Conservation (phyloP, 2,797 vertebrate genomes). For the Dryobates pubescens region DNA sequence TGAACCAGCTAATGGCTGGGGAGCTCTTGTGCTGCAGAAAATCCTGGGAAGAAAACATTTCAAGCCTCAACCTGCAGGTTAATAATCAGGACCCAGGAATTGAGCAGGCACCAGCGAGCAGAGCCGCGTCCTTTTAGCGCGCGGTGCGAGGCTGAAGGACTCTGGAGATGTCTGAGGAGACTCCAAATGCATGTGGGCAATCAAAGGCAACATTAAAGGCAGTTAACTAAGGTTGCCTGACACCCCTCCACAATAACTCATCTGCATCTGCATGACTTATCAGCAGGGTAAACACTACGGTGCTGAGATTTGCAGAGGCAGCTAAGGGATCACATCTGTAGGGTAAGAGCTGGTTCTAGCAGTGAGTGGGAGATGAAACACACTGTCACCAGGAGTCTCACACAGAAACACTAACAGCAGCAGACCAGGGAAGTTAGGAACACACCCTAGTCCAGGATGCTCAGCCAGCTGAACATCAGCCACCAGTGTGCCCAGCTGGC, state of each 20-base stretch:
- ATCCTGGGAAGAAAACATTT: background rate
- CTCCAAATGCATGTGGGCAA: background rate
- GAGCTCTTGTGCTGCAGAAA: background rate
- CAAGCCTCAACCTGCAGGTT: background rate
- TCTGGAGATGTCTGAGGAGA: background rate
- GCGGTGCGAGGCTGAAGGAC: background rate
- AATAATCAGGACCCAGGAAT: background rate
- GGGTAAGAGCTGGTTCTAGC: background rate
- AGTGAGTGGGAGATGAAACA: background rate
- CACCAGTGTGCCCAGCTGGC: too few relatives aligned
- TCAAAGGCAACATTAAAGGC: constrained; percentile 40
- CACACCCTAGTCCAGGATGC: background rate
- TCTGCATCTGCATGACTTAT: background rate
- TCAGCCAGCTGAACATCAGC: too few relatives aligned
- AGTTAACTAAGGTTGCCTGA: constrained; percentile 6
- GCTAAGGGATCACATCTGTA: constrained; percentile 18
- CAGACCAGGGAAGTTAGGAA: background rate
- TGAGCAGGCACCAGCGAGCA: background rate
- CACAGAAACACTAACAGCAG: background rate
- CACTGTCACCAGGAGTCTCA: background rate
- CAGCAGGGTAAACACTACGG: background rate
- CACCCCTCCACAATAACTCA: background rate
- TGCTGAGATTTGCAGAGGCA: background rate
- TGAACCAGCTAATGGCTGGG: background rate
- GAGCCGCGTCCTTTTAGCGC: background rate